Conservation (phyloP, 2,888 invertebrate species). For the Macrophya alboannulata region DNA sequence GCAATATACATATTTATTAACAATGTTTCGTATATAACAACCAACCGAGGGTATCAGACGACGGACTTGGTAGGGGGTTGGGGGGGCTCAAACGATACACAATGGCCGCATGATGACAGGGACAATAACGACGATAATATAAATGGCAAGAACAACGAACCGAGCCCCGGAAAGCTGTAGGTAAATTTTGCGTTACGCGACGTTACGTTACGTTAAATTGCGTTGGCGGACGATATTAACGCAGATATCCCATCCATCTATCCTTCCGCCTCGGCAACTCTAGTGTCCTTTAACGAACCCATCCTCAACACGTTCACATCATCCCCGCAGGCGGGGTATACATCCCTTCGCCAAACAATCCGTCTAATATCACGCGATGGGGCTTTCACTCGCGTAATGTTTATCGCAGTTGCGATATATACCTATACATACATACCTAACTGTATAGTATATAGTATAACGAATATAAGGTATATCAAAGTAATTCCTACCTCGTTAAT, state of each 20-base stretch:
- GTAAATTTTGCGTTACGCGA: neutral
- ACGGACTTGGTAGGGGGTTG: no score
- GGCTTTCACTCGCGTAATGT: slow-evolving; percentile 3
- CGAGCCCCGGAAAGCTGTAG: neutral
- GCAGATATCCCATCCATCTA: neutral
- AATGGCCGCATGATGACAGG: neutral
- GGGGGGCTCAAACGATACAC: neutral
- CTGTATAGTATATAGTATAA: no score
- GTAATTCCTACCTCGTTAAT: slow-evolving; percentile 15
- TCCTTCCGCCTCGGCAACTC: neutral
- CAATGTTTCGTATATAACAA: neutral
- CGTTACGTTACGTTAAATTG: neutral
- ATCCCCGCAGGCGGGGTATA: neutral
- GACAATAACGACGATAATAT: slow-evolving; percentile 21
- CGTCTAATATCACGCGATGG: slow-evolving; percentile 46
- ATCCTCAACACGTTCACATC: neutral
- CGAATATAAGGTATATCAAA: neutral
- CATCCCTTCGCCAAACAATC: neutral
- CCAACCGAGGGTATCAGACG: neutral
- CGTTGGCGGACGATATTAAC: slow-evolving; percentile 11
- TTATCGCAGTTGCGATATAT: slow-evolving; percentile 10
- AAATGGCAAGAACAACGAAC: slow-evolving; percentile 12
- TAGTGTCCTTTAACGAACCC: slow-evolving; percentile 31
- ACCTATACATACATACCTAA: no score
- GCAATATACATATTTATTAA: slow-evolving; percentile 11